Evolutionary conservation across 2,888 invertebrate genomes (phyloP), one percentile per base, ranked within the genome.

Genomic region (Heliothis peltigera): DNA sequence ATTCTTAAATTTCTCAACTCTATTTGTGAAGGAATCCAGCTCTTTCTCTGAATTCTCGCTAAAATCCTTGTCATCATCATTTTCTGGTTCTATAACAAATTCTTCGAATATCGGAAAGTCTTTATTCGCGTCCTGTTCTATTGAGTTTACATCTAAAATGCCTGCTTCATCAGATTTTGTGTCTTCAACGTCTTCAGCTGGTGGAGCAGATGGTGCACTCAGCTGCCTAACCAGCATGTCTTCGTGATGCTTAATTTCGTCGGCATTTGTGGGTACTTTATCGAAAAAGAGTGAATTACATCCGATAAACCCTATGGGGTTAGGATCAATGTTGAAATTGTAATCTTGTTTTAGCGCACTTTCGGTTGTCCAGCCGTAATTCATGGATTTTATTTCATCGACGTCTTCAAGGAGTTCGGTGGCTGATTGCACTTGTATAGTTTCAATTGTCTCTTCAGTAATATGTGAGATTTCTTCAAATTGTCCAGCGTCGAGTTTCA

Each of bases 41-140:
- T 76, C 65, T 1, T 83, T 77, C 43, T 89, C 89, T 63, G 87
- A 58, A 1, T 84, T 79, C 75, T 88, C 90, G 70, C 76, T 87
- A 44, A 77, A 86, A 59, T 92, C 92, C n/a, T 92, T 92, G 76
- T 92, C 91, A 57, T 93, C 93, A 61, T 93, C 92, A 1, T 90
- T 90, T 70, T 89, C 91, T 7, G 94, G 93, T 75, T 95, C 93
- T 32, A 93, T 91, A 0, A 92, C 84, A 60, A 87, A 93, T 66
- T 93, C 92, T 70, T 93, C 93, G 67, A 87, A 91, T 12, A 92
- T 71, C 7, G 93, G 92, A 70, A 92, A 95, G 57, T 94, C 93
- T 68, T 91, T 89, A 58, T 90, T 94, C 18, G 95, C 95, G 48
- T 95, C 95, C 79, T 89, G 90, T 77, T 95, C 95, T 73, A 95